These are phyloP conservation scores for Hydrotaea diabolus DNA, from an alignment of 2,888 invertebrate genomes.

Conservation along the genomic window DNA sequence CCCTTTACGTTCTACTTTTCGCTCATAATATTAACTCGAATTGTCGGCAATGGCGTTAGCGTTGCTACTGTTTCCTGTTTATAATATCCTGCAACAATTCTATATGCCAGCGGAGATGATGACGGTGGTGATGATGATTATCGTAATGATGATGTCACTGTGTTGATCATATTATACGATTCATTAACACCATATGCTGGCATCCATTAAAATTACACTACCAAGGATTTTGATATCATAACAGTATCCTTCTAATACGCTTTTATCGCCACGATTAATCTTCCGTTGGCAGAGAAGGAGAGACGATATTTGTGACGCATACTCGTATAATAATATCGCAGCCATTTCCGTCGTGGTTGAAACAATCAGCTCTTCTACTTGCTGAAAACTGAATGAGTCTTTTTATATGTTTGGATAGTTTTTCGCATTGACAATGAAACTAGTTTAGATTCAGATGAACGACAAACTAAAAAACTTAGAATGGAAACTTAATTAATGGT, in stretches of 20 bases:
- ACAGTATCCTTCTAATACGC: neutral
- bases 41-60: neutral
- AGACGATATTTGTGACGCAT: neutral
- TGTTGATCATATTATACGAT: conserved; percentile 37
- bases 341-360: neutral
- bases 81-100: neutral
- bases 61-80: neutral
- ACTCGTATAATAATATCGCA: neutral
- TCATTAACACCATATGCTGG: conserved; percentile 61
- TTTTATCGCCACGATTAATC: neutral
- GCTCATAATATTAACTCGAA: neutral
- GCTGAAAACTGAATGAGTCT: neutral
- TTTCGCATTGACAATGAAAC: neutral
- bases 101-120: neutral
- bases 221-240: neutral
- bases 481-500: no score
- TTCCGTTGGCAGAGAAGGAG: neutral
- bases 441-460: no score
- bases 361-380: neutral
- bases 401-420: neutral
- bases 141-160: neutral
- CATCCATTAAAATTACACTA: conserved; percentile 8
- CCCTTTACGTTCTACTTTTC: conserved; percentile 2
- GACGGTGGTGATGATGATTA: neutral
- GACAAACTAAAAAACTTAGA: no score